A percentile compares a stretch with the other conserved stretches of the same genome.
These are phyloP conservation scores for Psylliodes chrysocephalus DNA, from an alignment of 2,888 invertebrate species.

Conservation along the genomic window DNA sequence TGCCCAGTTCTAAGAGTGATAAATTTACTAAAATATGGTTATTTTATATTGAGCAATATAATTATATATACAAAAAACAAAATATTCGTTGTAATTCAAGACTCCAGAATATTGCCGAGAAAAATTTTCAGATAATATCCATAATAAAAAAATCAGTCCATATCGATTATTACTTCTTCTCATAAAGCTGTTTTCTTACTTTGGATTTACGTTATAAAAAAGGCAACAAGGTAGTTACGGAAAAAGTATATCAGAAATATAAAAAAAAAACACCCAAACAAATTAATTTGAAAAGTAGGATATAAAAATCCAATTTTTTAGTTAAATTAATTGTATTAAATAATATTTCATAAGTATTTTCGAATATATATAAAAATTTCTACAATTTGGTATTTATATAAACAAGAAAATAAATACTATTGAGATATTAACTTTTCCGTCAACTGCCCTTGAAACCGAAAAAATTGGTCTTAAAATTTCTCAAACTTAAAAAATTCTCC, in stretches of 20 bases:
- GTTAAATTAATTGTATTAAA: too few relatives aligned
- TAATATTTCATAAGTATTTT: too few relatives aligned
- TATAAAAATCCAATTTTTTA: too few relatives aligned
- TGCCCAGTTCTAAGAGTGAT: conserved; percentile 18
- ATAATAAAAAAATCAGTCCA: conserved; percentile 37
- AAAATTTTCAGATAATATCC: conserved; percentile 19
- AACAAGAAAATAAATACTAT: too few relatives aligned
- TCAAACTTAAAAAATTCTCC: conserved; percentile 18
- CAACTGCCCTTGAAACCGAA: neutral
- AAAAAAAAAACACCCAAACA: too few relatives aligned
- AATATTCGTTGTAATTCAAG: conserved; percentile 30
- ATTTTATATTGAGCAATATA: conserved; percentile 32
- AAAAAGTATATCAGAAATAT: neutral
- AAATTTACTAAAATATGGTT: conserved; percentile 22
- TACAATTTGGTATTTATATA: too few relatives aligned
- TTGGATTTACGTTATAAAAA: conserved; percentile 34
- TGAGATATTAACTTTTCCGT: neutral
- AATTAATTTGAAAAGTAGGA: too few relatives aligned
- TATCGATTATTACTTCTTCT: conserved; percentile 33
- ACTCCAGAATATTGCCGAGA: conserved; percentile 26
- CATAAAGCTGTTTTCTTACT: conserved; percentile 39
- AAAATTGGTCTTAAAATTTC: conserved; percentile 3
- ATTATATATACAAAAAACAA: conserved; percentile 28
- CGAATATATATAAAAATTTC: too few relatives aligned
- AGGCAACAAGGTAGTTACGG: conserved; percentile 20